Conservation (phyloP, 35 echinoderm and acorn worm genomes). For the Eucidaris tribuloides region DNA sequence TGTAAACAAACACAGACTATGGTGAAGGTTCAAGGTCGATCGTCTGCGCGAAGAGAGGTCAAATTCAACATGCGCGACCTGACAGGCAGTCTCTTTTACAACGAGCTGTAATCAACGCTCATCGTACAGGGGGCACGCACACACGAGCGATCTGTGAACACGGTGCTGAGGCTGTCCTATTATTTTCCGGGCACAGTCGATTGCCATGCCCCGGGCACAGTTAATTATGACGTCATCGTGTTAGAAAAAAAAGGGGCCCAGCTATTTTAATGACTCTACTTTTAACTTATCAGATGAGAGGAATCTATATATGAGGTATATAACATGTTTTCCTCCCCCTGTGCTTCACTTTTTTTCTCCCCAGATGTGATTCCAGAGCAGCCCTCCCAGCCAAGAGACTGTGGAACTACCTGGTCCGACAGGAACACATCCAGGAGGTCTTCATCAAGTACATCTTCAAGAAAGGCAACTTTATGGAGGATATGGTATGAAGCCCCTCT, state of each 20-base stretch:
- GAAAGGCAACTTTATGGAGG: conserved; percentile 69
- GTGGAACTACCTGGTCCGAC: conserved; percentile 96
- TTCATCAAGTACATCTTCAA: conserved; percentile 99
- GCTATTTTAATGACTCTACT: not conserved
- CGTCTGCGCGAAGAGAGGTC: no score
- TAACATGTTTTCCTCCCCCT: not conserved
- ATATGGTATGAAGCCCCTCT: conserved; percentile 38
- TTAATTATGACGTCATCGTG: not conserved
- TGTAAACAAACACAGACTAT: no score
- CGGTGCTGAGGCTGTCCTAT: not conserved
- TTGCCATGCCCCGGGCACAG: not conserved
- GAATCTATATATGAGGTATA: not conserved
- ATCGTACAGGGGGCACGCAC: no score
- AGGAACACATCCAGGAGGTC: conserved; percentile 85
- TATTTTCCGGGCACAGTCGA: not conserved
- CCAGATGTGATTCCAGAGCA: conserved; percentile 62
- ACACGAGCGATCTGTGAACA: no score
- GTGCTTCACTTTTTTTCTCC: not conserved
- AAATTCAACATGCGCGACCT: no score
- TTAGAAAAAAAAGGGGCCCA: not conserved
- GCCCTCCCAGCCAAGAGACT: conserved; percentile 70
- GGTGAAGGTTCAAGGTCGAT: no score
- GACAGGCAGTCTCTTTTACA: no score
- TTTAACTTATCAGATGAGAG: not conserved
- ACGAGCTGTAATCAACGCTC: no score